phyloP scores from a whole-genome alignment of 2,113 vertebrate genomes.

The Lagopus muta region DNA sequence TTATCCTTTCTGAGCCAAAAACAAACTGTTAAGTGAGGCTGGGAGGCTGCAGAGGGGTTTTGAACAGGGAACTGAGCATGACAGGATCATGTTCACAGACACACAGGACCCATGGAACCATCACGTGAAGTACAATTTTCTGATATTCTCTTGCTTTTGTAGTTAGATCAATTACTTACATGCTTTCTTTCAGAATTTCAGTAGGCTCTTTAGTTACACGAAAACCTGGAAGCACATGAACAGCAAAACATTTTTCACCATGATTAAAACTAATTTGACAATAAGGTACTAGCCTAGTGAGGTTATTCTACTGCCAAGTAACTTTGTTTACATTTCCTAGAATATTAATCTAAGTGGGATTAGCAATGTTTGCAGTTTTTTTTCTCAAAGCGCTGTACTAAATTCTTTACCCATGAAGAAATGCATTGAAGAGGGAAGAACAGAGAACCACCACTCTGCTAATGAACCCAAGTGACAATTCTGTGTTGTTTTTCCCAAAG shows the following conservation, averaged over 20 bases:
- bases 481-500: not conserved
- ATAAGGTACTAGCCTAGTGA: not conserved
- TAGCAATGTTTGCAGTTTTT: conserved; percentile 33
- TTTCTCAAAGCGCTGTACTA: not conserved
- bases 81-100: too few species aligned
- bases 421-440: not conserved
- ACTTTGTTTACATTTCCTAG: conserved; percentile 38
- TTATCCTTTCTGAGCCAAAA: not conserved
- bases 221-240: not conserved
- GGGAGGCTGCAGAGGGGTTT: not conserved
- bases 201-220: not conserved
- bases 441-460: not conserved
- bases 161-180: too few species aligned
- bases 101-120: too few species aligned
- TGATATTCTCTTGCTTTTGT: too few species aligned
- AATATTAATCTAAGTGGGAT: conserved; percentile 40
- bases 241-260: conserved; percentile 22
- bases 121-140: too few species aligned
- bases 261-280: conserved; percentile 15
- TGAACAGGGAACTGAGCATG: not conserved
- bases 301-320: conserved; percentile 11
- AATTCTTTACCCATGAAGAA: conserved; percentile 5
- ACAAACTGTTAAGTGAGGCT: not conserved
- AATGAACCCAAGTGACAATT: not conserved
- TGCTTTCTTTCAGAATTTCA: not conserved